Conservation (phyloP, 2,113 vertebrate genomes). For the Gasterosteus nipponicus region DNA sequence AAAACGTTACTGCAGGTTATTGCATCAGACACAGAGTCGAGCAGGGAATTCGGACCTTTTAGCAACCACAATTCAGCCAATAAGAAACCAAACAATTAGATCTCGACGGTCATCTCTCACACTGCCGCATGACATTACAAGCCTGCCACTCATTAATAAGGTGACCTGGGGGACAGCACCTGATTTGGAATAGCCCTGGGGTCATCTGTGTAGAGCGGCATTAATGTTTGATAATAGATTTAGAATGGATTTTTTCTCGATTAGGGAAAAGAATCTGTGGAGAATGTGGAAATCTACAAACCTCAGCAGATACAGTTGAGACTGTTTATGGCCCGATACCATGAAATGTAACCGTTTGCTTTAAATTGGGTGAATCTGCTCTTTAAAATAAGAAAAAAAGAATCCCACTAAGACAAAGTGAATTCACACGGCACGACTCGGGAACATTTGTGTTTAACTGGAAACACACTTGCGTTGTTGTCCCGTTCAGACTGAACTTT, state of each 20-base stretch:
- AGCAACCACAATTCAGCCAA: background rate
- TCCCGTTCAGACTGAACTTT: constrained; percentile 33
- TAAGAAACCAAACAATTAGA: constrained; percentile 8
- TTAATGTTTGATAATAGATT: background rate
- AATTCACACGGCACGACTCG: constrained; percentile 24
- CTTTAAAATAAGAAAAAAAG: constrained; percentile 16
- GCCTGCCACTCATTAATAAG: background rate
- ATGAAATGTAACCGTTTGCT: background rate
- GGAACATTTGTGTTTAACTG: constrained; percentile 33
- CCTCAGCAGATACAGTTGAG: background rate
- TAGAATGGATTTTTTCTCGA: background rate
- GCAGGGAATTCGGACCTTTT: background rate
- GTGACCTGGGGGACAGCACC: constrained; percentile 8
- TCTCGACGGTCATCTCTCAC: background rate
- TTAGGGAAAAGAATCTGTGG: background rate
- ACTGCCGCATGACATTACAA: background rate
- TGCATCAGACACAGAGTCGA: background rate
- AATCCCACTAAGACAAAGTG: background rate
- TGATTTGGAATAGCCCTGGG: background rate
- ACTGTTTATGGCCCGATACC: background rate
- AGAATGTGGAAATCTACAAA: background rate
- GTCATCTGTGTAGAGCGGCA: background rate
- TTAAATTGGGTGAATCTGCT: background rate
- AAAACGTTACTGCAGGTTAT: background rate
- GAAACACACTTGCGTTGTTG: constrained; percentile 60